These are phyloP conservation scores for Hypomecis atomaria DNA, from an alignment of 2,888 invertebrate species.

Conservation along the genomic window DNA sequence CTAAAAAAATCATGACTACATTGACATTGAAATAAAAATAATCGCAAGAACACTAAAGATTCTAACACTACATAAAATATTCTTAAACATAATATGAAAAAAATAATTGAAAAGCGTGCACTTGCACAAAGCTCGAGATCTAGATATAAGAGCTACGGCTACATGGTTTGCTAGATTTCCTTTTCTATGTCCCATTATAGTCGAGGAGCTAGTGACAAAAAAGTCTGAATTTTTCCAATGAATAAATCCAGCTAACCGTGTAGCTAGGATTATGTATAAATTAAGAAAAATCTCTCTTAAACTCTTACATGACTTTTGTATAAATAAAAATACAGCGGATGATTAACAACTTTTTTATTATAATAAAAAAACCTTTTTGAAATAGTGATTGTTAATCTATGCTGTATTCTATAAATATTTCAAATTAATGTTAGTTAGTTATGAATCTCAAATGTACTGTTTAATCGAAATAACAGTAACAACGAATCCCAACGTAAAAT, in stretches of 20 bases:
- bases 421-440: slow-evolving; percentile 25
- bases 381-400: slow-evolving; percentile 17
- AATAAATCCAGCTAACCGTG: slow-evolving; percentile 30
- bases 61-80: too few species aligned
- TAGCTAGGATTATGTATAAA: slow-evolving; percentile 17
- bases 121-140: too few species aligned
- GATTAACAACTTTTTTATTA: slow-evolving; percentile 1
- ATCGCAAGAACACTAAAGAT: too few species aligned
- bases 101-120: too few species aligned
- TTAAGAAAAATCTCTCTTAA: slow-evolving; percentile 31
- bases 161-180: slow-evolving; percentile 20
- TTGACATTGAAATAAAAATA: too few species aligned
- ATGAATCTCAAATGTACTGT: slow-evolving; percentile 39
- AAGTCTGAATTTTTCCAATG: slow-evolving; percentile 29
- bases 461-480: slow-evolving; percentile 39
- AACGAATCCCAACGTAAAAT: slow-evolving; percentile 52
- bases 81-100: too few species aligned
- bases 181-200: slow-evolving; percentile 17
- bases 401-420: slow-evolving; percentile 30
- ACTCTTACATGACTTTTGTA: slow-evolving; percentile 27
- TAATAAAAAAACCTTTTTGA: neutral
- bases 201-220: slow-evolving; percentile 15
- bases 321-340: slow-evolving; percentile 21
- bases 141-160: slow-evolving; percentile 14
- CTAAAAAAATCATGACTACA: too few species aligned